Evolutionary conservation across 2,888 invertebrate species (phyloP).

Genomic region (Arrhopalites spinosus): DNA sequence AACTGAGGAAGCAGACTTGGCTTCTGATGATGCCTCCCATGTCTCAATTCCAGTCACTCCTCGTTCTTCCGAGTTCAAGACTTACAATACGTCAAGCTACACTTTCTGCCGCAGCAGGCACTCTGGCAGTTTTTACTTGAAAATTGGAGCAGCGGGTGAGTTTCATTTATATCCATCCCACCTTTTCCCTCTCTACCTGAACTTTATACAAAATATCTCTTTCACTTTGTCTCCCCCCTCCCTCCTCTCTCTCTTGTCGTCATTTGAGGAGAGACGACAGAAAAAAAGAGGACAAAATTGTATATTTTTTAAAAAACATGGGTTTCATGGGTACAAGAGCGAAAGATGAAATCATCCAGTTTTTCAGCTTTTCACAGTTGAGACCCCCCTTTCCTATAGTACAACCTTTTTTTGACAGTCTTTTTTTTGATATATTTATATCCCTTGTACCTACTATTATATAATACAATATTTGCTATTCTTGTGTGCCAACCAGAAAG

Average conservation of each 20-base stretch:
- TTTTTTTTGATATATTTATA: too few relatives aligned
- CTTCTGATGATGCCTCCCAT: conserved; percentile 43
- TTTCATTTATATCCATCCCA: conserved; percentile 1
- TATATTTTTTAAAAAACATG: too few relatives aligned
- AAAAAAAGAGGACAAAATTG: conserved; percentile 17
- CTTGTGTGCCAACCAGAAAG: neutral
- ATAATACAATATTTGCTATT: too few relatives aligned
- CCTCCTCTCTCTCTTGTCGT: neutral
- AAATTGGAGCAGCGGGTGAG: conserved; percentile 73
- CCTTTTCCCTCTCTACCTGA: neutral
- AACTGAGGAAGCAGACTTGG: conserved; percentile 40
- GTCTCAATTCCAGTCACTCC: conserved; percentile 52
- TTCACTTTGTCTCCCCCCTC: neutral
- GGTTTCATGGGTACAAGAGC: neutral
- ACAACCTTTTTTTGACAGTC: too few relatives aligned
- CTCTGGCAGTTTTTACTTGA: conserved; percentile 74
- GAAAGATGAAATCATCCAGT: conserved; percentile 25
- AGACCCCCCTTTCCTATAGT: too few relatives aligned
- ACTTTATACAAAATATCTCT: conserved; percentile 5
- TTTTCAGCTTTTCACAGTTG: conserved; percentile 12
- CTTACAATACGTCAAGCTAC: conserved; percentile 56
- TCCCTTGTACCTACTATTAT: too few relatives aligned
- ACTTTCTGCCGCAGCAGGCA: conserved; percentile 70
- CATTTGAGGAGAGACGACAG: too few relatives aligned
- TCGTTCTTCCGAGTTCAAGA: conserved; percentile 46